Evolutionary conservation across 30 jellyfish, hydroid and myxozoan genomes (phyloP), one percentile per base, ranked within the genome.

Genomic region (Nemopilema nomurai): DNA sequence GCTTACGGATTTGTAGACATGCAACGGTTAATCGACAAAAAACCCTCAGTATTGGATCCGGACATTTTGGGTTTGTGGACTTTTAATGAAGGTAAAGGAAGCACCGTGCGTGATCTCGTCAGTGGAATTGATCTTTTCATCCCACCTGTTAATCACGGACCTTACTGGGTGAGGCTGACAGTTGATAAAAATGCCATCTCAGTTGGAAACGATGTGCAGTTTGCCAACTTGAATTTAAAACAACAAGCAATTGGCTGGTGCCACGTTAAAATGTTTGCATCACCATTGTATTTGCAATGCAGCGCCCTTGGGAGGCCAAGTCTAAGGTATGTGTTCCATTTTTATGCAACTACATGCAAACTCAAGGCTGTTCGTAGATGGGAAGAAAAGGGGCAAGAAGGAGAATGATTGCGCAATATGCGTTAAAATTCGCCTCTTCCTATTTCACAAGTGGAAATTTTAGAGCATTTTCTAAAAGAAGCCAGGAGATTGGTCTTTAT

Each of bases 221-320:
- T 86, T 68, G 67, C 49, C 17, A 77, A 57, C 33, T 51, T n/a
- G 57, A 22, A 16, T 0, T 51, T 23, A 75, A 69, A 62, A 41
- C 85, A 76, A 77, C 68, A 68, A 62, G 95, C 95, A 4, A 33
- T 69, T 8, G 26, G 68, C 7, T 86, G 95, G 95, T 86, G 95
- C 21, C 74, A 86, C 66, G 81, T 53, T 51, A 67, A 86, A 86
- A 71, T 76, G 29, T 78, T 76, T 26, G 70, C 89, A 18, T 77
- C 89, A 18, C 89, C 89, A 23, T 67, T 86, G 50, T 52, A 76
- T 65, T 19, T 77, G 83, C 28, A 83, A 32, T 86, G 95, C 79
- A 77, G 62, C 18, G 78, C 73, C 13, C 70, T 86, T 29, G 80
- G 80, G 49, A 77, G 89, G 0, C 86, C 87, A 0, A 78, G 89